A percentile compares a stretch with the other conserved stretches of the same genome.
phyloP scores from a whole-genome alignment of 2,888 invertebrate genomes.

The Limnephilus lunatus region DNA sequence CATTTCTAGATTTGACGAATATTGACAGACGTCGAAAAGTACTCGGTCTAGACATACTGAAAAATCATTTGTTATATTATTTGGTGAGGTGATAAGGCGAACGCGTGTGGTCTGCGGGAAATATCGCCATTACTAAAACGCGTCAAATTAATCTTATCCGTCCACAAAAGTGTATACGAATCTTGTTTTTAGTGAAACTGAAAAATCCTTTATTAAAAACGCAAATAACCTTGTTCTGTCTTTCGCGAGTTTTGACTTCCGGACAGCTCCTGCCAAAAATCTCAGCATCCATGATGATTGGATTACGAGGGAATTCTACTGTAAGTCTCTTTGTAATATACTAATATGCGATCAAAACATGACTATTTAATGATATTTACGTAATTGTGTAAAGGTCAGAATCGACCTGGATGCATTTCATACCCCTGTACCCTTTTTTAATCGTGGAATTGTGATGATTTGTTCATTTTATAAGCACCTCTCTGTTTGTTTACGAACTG shows the following conservation, averaged over 20 bases:
- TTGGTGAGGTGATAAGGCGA: constrained; percentile 49
- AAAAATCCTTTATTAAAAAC: constrained; percentile 68
- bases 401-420: not conserved
- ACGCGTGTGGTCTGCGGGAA: constrained; percentile 75
- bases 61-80: constrained; percentile 61
- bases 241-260: constrained; percentile 60
- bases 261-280: constrained; percentile 50
- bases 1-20: constrained; percentile 85
- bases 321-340: constrained; percentile 56
- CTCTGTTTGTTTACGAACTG: constrained; percentile 79
- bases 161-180: constrained; percentile 46
- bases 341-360: not conserved
- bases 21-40: constrained; percentile 79
- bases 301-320: constrained; percentile 42
- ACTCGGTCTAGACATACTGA: constrained; percentile 61
- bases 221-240: constrained; percentile 60
- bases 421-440: not conserved
- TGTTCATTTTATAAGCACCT: not conserved
- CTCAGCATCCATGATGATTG: constrained; percentile 58
- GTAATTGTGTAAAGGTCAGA: constrained; percentile 56
- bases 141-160: constrained; percentile 18
- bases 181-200: constrained; percentile 70
- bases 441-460: not conserved
- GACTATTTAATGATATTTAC: constrained; percentile 51
- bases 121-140: constrained; percentile 68